phyloP scores from a whole-genome alignment of 1,140 invertebrate genomes.

The Dreissena polymorpha region DNA sequence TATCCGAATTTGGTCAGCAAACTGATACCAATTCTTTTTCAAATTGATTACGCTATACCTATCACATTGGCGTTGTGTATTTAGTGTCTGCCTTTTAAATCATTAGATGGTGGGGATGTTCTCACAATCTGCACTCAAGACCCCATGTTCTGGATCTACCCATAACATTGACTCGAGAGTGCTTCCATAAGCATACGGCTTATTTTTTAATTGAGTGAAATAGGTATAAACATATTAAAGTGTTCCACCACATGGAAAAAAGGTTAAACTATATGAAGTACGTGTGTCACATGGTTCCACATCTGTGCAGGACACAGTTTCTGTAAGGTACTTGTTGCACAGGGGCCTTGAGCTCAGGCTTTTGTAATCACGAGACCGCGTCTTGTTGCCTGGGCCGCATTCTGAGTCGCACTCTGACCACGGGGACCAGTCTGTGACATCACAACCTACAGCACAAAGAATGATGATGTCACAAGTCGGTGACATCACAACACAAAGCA shows the following conservation, averaged over 20 bases:
- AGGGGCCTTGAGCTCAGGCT: not conserved
- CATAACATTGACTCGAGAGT: no score
- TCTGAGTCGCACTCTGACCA: conserved; percentile 28
- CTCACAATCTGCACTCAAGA: no score
- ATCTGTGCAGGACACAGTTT: not conserved
- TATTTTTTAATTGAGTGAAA: not conserved
- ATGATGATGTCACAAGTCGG: no score
- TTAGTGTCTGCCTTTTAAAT: no score
- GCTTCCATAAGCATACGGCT: not conserved
- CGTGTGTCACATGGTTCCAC: conserved; percentile 16
- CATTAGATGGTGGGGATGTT: no score
- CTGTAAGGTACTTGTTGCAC: conserved; percentile 12
- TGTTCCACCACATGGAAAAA: no score
- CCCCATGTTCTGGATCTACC: no score
- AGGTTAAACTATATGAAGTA: not conserved
- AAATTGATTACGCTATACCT: no score
- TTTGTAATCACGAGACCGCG: not conserved
- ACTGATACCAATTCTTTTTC: no score
- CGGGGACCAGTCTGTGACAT: conserved; percentile 9
- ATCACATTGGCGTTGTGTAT: no score
- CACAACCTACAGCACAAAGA: conserved; percentile 28
- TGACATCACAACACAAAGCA: no score
- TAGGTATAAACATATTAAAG: not conserved
- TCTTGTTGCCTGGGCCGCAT: conserved; percentile 25
- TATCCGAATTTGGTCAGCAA: no score